phyloP scores from a whole-genome alignment of 2,888 invertebrate species.

The Melanostoma mellinum region DNA sequence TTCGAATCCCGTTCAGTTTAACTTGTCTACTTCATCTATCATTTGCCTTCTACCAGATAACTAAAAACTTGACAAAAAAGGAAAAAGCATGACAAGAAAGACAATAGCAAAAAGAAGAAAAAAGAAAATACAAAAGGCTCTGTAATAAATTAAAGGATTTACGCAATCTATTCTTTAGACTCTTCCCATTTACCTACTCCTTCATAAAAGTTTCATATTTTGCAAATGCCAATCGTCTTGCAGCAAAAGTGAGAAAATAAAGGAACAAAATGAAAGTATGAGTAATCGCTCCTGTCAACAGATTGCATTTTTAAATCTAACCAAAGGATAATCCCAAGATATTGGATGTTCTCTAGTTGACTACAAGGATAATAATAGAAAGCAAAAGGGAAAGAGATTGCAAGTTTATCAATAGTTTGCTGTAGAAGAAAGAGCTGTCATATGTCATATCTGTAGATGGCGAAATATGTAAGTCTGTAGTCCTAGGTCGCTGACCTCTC shows the following conservation, averaged over 20 bases:
- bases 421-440: background rate
- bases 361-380: slow-evolving; percentile 22
- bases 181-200: slow-evolving; percentile 1
- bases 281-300: slow-evolving; percentile 69
- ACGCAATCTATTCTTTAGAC: slow-evolving; percentile 40
- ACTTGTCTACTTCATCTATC: slow-evolving; percentile 60
- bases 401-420: slow-evolving; percentile 22
- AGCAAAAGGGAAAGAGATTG: background rate
- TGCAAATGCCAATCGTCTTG: slow-evolving; percentile 54
- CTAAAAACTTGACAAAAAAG: background rate
- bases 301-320: slow-evolving; percentile 69
- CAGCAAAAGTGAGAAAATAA: slow-evolving; percentile 10
- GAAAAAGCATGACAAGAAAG: background rate
- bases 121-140: slow-evolving; percentile 51
- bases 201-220: slow-evolving; percentile 62
- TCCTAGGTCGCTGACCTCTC: slow-evolving; percentile 21
- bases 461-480: background rate
- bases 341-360: slow-evolving; percentile 65
- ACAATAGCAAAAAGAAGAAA: slow-evolving; percentile 13
- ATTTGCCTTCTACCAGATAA: slow-evolving; percentile 28
- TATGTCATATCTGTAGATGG: slow-evolving; percentile 4
- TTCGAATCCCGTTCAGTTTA: slow-evolving; percentile 29
- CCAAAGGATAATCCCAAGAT: slow-evolving; percentile 66
- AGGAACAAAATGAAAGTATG: slow-evolving; percentile 44
- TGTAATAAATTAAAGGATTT: slow-evolving; percentile 69